These are phyloP conservation scores for Cyanistes caeruleus DNA, from an alignment of 2,113 vertebrate genomes.

Conservation along the genomic window DNA sequence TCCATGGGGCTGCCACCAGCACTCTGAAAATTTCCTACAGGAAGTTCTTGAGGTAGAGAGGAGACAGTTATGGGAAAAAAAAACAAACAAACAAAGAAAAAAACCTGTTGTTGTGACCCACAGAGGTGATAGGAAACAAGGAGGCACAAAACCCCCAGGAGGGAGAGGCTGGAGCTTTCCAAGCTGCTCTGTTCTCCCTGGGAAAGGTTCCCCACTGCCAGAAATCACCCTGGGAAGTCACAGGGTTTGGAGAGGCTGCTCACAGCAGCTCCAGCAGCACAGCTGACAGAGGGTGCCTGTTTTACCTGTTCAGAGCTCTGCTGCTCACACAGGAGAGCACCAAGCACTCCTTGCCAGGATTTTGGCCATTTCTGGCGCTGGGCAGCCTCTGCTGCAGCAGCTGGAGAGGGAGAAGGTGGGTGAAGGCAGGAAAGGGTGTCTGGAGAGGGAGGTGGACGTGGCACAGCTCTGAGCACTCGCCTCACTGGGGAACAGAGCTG, in stretches of 20 bases:
- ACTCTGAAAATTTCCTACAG: slow-evolving; percentile 4
- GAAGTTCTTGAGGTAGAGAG: not conserved
- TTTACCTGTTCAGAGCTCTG: not conserved
- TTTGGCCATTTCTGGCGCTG: not conserved
- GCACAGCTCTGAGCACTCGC: not conserved
- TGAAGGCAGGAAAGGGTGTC: too few species aligned
- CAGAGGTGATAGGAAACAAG: not conserved
- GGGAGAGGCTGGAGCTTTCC: not conserved
- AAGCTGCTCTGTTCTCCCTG: not conserved
- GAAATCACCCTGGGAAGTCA: not conserved
- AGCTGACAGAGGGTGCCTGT: not conserved
- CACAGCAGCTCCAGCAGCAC: not conserved
- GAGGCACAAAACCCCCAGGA: not conserved
- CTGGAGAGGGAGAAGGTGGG: not conserved
- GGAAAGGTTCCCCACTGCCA: not conserved
- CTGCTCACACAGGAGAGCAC: not conserved
- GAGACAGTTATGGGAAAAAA: not conserved
- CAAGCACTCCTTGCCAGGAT: not conserved
- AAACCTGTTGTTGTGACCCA: not conserved
- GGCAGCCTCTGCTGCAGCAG: not conserved
- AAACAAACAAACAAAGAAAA: not conserved
- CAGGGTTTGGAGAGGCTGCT: not conserved
- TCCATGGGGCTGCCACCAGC: not conserved
- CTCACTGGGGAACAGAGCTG: not conserved
- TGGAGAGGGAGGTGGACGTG: rapidly evolving